Evolutionary conservation across 2,888 invertebrate species (phyloP).

Genomic region (Ormyrus rosae): DNA sequence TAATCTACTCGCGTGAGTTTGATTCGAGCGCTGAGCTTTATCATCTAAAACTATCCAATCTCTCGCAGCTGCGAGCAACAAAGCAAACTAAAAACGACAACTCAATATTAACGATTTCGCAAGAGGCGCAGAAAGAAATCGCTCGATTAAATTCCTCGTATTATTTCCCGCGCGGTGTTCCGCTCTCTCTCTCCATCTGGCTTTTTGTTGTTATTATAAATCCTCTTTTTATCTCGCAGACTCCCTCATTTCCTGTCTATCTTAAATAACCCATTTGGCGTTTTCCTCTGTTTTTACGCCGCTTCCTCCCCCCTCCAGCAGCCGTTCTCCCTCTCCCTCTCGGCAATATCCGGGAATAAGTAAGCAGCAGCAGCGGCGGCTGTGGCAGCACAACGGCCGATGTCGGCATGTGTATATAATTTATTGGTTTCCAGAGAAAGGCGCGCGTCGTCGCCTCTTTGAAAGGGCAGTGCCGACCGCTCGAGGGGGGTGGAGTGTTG

Average conservation of each 20-base stretch:
- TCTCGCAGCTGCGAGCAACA: not conserved
- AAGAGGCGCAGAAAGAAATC: not conserved
- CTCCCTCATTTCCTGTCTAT: constrained; percentile 47
- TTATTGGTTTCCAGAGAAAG: constrained; percentile 24
- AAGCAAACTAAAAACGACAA: not conserved
- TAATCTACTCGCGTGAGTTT: too few relatives aligned
- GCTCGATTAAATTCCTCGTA: constrained; percentile 22
- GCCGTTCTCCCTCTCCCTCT: not conserved
- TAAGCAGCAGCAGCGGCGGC: constrained; percentile 14
- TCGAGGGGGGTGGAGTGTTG: not conserved
- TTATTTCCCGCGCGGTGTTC: constrained; percentile 1
- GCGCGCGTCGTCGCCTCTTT: not conserved
- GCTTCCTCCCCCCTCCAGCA: not conserved
- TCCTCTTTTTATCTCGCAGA: constrained; percentile 29
- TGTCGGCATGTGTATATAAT: constrained; percentile 18
- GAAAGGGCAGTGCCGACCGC: too few relatives aligned
- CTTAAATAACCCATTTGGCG: constrained; percentile 48
- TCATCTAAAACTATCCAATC: too few relatives aligned
- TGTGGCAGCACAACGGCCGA: not conserved
- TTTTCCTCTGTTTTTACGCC: not conserved
- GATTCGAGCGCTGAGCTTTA: too few relatives aligned
- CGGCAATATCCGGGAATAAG: constrained; percentile 50
- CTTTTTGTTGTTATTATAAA: constrained; percentile 26
- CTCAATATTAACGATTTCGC: not conserved
- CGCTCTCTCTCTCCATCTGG: too few relatives aligned